Base-by-base conservation (phyloP, 92 coral and sea anemone genomes). In the Bergia sp. region DNA sequence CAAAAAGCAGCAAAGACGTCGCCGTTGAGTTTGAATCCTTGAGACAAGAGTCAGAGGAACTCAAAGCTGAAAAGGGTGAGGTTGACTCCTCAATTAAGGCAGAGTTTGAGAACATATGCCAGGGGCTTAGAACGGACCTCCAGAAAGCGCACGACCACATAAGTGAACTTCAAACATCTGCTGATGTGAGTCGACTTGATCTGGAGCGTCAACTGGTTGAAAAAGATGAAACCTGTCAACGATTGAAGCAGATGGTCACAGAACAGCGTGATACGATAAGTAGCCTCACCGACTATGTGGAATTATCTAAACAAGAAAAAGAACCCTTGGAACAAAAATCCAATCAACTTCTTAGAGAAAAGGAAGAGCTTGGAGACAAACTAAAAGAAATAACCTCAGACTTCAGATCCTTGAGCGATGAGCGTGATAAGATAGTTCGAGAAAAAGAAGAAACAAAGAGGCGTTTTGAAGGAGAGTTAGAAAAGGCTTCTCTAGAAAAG, bases 221-320 rank as follows among this genome's bases (percentile, higher is more conserved):
- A 16, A 94, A 91, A 73, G 98, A 94, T 47, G 98, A 94, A 66
- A 94, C 93, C 80, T 91, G 92, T 73, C 96, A 95, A 50, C 93
- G 94, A 37, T 82, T 96, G 16, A 64, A 85, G 85, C 92, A 91
- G 77, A 88, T 89, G 47, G 88, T 90, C 8, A 71, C 91, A 73
- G 95, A 91, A 58, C 93, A 94, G 86, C 94, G 93, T 69, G 94
- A 91, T 40, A 90, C 94, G 44, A 82, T 82, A 42, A 42, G 55
- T 21, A 67, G 38, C n/a, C 86, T 82, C n/a, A 82, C 86, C 4
- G 37, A 45, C 8, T 82, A 42, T 10, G 86, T 82, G 42, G 86
- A 82, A 82, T 55, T 40, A 47, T 49, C 86, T 40, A 82, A 67
- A 47, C 64, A 61, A 37, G 77, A 82, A n/a, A 16, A 67, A 23